phyloP scores from a whole-genome alignment of 2,113 vertebrate species.

The Passer montanus region DNA sequence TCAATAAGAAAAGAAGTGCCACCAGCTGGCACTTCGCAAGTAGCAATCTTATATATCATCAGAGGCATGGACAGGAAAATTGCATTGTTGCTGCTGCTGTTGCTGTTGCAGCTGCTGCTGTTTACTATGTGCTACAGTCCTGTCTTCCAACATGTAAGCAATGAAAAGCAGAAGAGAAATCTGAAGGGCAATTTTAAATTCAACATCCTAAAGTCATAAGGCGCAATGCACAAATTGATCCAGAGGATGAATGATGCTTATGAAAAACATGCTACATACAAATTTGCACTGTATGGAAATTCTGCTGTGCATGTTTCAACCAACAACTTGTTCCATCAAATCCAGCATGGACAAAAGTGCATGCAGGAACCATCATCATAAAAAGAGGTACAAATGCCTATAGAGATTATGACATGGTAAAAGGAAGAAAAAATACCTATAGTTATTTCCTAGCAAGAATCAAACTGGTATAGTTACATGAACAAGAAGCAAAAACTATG shows the following conservation, averaged over 20 bases:
- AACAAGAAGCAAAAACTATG: neutral
- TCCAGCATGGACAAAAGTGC: neutral
- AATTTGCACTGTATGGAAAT: neutral
- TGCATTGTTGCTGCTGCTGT: neutral
- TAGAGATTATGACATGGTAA: neutral
- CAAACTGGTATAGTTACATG: neutral
- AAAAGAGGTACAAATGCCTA: neutral
- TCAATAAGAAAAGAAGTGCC: neutral
- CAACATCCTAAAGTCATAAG: neutral
- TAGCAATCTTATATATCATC: neutral
- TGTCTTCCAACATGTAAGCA: neutral
- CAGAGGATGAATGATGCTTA: neutral
- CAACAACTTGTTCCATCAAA: neutral
- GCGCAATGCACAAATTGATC: neutral
- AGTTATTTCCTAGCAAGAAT: neutral
- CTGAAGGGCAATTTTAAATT: neutral
- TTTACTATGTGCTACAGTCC: neutral
- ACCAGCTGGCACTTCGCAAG: neutral
- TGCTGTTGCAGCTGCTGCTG: slow-evolving; percentile 12
- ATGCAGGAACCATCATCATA: neutral
- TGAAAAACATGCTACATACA: neutral
- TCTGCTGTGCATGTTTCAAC: rapidly evolving
- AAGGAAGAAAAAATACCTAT: neutral
- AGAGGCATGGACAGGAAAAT: neutral
- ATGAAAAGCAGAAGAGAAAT: neutral